phyloP scores from a whole-genome alignment of 2,797 vertebrate genomes.

The Hozukius guyotensis region DNA sequence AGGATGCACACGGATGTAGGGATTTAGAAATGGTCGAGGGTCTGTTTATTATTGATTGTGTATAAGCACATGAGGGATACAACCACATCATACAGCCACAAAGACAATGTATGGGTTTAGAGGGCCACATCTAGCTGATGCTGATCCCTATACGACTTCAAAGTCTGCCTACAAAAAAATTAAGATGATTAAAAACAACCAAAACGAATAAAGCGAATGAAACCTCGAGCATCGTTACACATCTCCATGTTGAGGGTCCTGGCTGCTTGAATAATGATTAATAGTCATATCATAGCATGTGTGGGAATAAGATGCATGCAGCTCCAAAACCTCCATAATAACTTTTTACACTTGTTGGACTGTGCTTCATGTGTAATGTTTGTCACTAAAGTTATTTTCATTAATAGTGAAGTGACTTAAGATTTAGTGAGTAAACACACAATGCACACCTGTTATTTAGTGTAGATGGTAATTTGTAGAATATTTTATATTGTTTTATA shows the following conservation, averaged over 20 bases:
- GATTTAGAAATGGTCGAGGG: constrained; percentile 2
- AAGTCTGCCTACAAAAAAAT: constrained; percentile 37
- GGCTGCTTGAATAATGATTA: constrained; percentile 17
- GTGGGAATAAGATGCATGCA: neutral
- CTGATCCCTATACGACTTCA: constrained; percentile 20
- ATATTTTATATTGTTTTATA: neutral
- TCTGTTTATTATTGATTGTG: constrained; percentile 52
- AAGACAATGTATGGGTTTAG: constrained; percentile 28
- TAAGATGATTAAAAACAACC: constrained; percentile 1
- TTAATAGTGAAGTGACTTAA: neutral
- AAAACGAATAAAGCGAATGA: neutral
- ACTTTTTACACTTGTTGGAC: constrained; percentile 24
- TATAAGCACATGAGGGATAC: constrained; percentile 46
- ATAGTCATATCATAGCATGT: constrained; percentile 3
- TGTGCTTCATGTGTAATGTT: neutral
- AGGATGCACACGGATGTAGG: constrained; percentile 26
- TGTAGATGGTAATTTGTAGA: neutral
- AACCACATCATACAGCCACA: constrained; percentile 35
- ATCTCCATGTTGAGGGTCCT: neutral
- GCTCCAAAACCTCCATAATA: neutral
- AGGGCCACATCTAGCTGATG: constrained; percentile 46
- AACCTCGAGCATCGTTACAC: neutral
- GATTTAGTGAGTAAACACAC: constrained; percentile 3
- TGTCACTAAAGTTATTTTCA: constrained; percentile 3
- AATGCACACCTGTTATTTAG: neutral